These are phyloP conservation scores for Sphaeridia pumilis DNA, from an alignment of 2,888 invertebrate genomes.

Conservation along the genomic window DNA sequence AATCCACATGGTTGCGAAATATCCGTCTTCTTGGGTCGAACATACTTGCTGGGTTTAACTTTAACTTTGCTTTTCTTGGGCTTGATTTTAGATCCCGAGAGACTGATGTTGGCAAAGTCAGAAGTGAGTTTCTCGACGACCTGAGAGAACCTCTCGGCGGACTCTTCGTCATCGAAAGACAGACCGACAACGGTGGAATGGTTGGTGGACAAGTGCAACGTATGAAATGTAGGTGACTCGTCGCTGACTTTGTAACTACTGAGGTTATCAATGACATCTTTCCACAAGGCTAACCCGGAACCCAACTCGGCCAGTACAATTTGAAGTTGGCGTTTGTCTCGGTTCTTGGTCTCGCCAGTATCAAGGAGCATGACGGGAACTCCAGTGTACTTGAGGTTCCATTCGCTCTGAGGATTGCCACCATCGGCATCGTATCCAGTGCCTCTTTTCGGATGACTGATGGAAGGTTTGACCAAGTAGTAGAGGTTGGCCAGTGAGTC, in stretches of 20 bases:
- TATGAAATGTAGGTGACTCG: conserved; percentile 59
- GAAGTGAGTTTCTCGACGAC: conserved; percentile 58
- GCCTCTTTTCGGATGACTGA: conserved; percentile 23
- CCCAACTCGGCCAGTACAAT: conserved; percentile 64
- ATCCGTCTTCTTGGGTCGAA: conserved; percentile 57
- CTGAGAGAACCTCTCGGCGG: conserved; percentile 58
- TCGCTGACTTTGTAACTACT: conserved; percentile 50
- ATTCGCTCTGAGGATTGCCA: conserved; percentile 38
- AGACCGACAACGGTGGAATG: conserved; percentile 64
- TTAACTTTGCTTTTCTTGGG: conserved; percentile 37
- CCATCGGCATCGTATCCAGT: conserved; percentile 14
- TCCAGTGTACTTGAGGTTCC: conserved; percentile 64
- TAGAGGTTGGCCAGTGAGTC: conserved; percentile 62
- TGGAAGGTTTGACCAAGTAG: conserved; percentile 44
- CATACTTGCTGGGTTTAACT: conserved; percentile 40
- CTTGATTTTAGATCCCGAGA: conserved; percentile 56
- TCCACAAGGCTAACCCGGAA: conserved; percentile 69
- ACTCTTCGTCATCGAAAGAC: conserved; percentile 62
- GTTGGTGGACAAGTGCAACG: conserved; percentile 65
- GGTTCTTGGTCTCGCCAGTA: conserved; percentile 58
- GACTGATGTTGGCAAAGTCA: conserved; percentile 64
- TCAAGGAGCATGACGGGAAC: conserved; percentile 67
- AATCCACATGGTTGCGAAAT: conserved; percentile 76
- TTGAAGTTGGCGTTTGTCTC: conserved; percentile 55
- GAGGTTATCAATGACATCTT: conserved; percentile 65